Evolutionary conservation across 1,140 invertebrate genomes (phyloP).

Genomic region (Pentalonia nigronervosa): DNA sequence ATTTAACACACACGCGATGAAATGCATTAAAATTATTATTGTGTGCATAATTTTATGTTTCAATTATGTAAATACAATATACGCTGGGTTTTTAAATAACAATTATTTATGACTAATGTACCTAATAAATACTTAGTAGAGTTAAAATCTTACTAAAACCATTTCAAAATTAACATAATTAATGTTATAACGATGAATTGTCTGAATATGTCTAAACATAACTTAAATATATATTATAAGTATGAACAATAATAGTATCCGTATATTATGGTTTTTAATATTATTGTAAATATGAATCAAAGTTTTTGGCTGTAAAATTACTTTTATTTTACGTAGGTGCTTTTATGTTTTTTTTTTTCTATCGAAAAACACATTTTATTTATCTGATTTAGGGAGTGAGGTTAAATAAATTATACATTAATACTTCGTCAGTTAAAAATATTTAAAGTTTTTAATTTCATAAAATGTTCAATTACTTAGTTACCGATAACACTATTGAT

Average conservation of each 20-base stretch:
- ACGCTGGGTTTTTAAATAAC: not conserved
- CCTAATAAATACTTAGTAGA: not conserved
- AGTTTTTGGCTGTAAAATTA: not conserved
- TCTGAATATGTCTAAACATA: not conserved
- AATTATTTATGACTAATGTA: not conserved
- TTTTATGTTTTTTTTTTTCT: not conserved
- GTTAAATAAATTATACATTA: not conserved
- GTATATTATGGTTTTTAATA: not conserved
- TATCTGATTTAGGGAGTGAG: not conserved
- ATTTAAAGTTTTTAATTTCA: not conserved
- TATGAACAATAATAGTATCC: not conserved
- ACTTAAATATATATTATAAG: not conserved
- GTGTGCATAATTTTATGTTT: not conserved
- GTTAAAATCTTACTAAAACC: not conserved
- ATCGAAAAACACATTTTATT: not conserved
- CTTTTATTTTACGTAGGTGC: not conserved
- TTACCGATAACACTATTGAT: no score
- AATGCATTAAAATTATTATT: not conserved
- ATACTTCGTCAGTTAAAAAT: not conserved
- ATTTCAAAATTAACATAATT: not conserved
- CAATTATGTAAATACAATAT: conserved; percentile 23
- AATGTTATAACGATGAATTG: not conserved
- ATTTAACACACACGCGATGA: not conserved
- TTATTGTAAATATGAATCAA: not conserved
- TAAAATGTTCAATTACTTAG: not conserved